These are phyloP conservation scores for Anguilla japonica DNA, from an alignment of 2,113 vertebrate genomes.

Conservation along the genomic window DNA sequence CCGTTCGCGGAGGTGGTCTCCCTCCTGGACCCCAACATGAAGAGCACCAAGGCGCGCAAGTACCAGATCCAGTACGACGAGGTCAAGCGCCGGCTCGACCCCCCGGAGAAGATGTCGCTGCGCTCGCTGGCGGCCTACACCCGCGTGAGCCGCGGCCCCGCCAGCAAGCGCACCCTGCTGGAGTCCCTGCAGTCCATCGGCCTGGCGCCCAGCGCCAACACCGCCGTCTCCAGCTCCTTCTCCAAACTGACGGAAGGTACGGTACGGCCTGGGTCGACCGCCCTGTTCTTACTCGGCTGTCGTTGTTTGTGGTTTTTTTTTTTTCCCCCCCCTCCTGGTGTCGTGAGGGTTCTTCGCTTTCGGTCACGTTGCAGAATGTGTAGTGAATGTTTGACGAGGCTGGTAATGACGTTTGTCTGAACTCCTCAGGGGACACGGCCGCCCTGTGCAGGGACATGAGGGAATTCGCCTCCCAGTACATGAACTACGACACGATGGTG, in stretches of 20 bases:
- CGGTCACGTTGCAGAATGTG: too few relatives aligned
- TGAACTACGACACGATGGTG: constrained; percentile 72
- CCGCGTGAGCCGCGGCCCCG: constrained; percentile 73
- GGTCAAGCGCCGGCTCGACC: constrained; percentile 71
- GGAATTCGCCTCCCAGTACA: constrained; percentile 73
- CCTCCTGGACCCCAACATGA: constrained; percentile 77
- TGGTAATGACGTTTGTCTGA: neutral
- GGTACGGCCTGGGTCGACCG: constrained; percentile 46
- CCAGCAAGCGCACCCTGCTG: constrained; percentile 71
- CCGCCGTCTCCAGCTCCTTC: constrained; percentile 75
- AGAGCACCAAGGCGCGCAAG: constrained; percentile 74
- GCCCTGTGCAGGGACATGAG: constrained; percentile 74
- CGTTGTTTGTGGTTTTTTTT: neutral
- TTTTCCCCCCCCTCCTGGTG: neutral
- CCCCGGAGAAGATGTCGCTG: constrained; percentile 77
- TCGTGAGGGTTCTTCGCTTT: too few relatives aligned
- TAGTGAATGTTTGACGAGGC: too few relatives aligned
- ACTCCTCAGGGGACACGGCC: constrained; percentile 65
- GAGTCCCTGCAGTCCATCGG: constrained; percentile 71
- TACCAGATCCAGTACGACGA: constrained; percentile 74
- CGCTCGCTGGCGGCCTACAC: constrained; percentile 75
- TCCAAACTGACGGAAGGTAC: constrained; percentile 78
- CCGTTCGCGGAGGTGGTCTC: constrained; percentile 75
- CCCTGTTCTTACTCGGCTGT: neutral
- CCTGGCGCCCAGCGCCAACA: constrained; percentile 73